Evolutionary conservation across 1,140 invertebrate genomes (phyloP).

Genomic region (Tribolium castaneum): DNA sequence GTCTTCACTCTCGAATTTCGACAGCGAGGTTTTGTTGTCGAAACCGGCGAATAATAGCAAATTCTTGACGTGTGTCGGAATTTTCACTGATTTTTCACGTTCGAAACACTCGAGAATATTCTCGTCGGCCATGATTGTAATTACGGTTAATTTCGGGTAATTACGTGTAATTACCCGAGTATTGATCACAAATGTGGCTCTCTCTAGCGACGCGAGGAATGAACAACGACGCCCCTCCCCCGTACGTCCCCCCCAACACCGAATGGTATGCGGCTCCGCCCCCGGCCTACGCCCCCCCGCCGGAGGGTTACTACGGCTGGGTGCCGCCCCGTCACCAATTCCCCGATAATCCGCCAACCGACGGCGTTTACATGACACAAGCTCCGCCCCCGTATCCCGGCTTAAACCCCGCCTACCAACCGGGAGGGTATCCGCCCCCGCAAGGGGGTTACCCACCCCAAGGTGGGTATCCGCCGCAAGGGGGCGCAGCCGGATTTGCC

Average conservation of each 20-base stretch:
- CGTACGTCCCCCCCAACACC: constrained; percentile 83
- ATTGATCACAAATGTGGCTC: background rate
- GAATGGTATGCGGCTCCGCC: constrained; percentile 91
- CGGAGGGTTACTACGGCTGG: constrained; percentile 91
- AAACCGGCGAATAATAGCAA: background rate
- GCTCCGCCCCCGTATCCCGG: constrained; percentile 94
- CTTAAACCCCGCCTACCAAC: constrained; percentile 57
- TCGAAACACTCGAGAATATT: constrained; percentile 7
- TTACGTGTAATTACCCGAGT: background rate
- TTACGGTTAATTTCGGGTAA: background rate
- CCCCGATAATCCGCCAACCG: constrained; percentile 76
- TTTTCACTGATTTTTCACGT: background rate
- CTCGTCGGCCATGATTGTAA: background rate
- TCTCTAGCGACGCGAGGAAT: constrained; percentile 53
- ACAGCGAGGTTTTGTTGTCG: background rate
- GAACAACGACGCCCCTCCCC: constrained; percentile 80
- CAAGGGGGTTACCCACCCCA: constrained; percentile 47
- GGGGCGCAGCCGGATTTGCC: constrained; percentile 40
- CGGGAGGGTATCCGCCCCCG: constrained; percentile 48
- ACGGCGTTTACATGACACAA: constrained; percentile 90
- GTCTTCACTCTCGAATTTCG: background rate
- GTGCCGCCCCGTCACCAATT: constrained; percentile 82
- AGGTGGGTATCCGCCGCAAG: constrained; percentile 35
- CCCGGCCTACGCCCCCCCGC: constrained; percentile 86
- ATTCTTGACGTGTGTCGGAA: background rate